A percentile compares a stretch with the other conserved stretches of the same genome.
Conservation (phyloP, 2,888 invertebrate genomes). For the Apotomis capreana region DNA sequence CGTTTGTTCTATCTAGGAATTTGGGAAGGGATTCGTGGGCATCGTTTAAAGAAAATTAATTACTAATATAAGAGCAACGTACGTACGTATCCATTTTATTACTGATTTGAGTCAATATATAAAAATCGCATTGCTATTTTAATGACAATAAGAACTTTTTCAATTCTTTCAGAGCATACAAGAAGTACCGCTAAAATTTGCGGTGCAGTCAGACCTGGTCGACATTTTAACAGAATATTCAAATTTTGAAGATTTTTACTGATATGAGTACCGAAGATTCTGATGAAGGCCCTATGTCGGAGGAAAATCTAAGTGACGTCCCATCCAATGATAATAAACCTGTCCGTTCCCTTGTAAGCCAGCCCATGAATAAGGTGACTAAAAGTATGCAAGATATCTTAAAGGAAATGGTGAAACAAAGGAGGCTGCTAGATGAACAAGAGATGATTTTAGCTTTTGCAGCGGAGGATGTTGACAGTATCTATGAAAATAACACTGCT, state of each 20-base stretch:
- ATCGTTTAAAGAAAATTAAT: too few species aligned
- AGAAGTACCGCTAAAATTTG: not conserved
- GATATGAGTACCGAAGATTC: not conserved
- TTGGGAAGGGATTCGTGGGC: too few species aligned
- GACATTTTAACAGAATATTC: not conserved
- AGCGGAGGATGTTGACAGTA: not conserved
- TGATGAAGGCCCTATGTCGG: not conserved
- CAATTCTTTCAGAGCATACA: not conserved
- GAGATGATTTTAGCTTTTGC: not conserved
- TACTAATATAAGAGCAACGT: too few species aligned
- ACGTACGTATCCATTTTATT: not conserved
- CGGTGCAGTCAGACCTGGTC: not conserved
- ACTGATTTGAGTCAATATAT: not conserved
- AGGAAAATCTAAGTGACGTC: not conserved
- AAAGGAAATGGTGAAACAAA: not conserved
- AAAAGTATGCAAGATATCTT: not conserved
- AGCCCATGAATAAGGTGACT: not conserved
- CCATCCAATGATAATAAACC: not conserved
- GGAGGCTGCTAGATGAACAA: conserved; percentile 1
- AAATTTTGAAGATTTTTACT: not conserved
- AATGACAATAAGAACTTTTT: not conserved
- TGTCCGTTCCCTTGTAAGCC: not conserved
- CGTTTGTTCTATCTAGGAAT: too few species aligned
- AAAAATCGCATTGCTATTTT: not conserved
- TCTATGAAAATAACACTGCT: conserved; percentile 19